phyloP scores from a whole-genome alignment of 2,113 vertebrate genomes.

The Oenanthe oenanthe region DNA sequence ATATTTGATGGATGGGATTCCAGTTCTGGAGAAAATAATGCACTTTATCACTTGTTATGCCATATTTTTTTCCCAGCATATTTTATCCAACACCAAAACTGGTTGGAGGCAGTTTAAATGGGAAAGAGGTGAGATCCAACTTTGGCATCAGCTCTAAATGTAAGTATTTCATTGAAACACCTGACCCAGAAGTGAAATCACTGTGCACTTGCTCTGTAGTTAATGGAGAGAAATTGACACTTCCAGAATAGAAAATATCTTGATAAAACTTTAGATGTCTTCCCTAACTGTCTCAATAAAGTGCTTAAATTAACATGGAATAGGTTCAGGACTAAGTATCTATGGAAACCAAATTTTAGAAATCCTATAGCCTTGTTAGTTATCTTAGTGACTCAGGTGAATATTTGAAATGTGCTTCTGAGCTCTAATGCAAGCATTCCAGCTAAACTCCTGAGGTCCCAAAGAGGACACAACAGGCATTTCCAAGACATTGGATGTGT shows the following conservation, averaged over 20 bases:
- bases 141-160: background rate
- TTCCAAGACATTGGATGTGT: background rate
- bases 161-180: background rate
- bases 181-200: background rate
- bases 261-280: background rate
- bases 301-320: background rate
- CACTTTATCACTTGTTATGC: background rate
- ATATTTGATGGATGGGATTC: background rate
- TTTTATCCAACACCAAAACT: background rate
- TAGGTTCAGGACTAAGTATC: background rate
- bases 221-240: background rate
- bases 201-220: background rate
- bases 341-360: background rate
- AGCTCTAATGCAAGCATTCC: background rate
- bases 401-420: background rate
- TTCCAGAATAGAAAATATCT: background rate
- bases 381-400: background rate
- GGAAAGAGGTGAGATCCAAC: accelerated
- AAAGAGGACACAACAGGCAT: background rate
- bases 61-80: no score
- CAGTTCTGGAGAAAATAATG: background rate
- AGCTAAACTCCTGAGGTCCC: background rate
- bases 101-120: background rate
- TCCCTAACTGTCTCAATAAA: background rate
- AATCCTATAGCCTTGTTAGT: background rate